phyloP scores from a whole-genome alignment of 2,888 invertebrate species.

The Pilophorus perplexus region DNA sequence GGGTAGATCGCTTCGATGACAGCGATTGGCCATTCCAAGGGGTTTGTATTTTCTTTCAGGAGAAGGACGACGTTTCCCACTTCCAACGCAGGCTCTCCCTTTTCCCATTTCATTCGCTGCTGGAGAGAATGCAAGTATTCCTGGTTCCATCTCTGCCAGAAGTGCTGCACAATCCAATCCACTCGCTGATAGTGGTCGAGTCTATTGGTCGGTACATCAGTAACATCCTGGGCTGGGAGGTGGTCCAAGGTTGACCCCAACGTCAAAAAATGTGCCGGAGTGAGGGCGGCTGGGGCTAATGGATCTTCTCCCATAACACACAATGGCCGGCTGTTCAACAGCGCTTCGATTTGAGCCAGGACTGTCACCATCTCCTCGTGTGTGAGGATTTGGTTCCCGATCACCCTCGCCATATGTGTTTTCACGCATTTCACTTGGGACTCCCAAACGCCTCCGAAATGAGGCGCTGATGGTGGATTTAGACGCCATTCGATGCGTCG shows the following conservation, averaged over 20 bases:
- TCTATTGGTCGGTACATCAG: not conserved
- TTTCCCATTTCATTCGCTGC: not conserved
- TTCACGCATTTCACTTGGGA: not conserved
- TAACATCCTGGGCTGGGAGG: not conserved
- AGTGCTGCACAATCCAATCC: not conserved
- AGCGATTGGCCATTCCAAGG: not conserved
- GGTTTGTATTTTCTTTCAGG: not conserved
- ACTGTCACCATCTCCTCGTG: slow-evolving; percentile 20
- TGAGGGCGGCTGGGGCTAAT: not conserved
- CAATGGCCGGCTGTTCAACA: slow-evolving; percentile 25
- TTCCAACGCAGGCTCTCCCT: not conserved
- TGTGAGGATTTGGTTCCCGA: slow-evolving; percentile 16
- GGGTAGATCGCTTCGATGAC: not conserved
- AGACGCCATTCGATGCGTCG: slow-evolving; percentile 11
- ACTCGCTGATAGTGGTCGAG: not conserved
- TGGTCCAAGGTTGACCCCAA: not conserved
- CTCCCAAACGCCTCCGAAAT: slow-evolving; percentile 15
- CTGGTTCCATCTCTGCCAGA: not conserved
- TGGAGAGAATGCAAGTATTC: too few relatives aligned
- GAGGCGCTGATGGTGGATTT: slow-evolving; percentile 9
- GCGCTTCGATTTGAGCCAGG: slow-evolving; percentile 10
- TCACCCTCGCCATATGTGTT: slow-evolving; percentile 1
- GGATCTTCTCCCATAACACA: not conserved
- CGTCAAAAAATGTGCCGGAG: not conserved
- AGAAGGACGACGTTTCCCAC: not conserved